Evolutionary conservation across 35 echinoderm and acorn worm genomes (phyloP), one percentile per base, ranked within the genome.

Genomic region (Apostichopus japonicus): DNA sequence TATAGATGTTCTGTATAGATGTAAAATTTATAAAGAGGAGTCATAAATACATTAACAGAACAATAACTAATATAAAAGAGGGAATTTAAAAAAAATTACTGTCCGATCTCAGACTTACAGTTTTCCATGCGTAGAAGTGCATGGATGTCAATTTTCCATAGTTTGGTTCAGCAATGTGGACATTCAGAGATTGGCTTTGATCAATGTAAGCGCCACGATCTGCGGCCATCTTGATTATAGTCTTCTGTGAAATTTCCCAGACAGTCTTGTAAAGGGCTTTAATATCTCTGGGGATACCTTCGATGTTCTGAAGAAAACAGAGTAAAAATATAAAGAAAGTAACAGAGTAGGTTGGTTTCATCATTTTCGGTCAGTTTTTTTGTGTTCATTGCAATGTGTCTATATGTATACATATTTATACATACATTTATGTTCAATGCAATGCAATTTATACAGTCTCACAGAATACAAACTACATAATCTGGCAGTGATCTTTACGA

Each of bases 161-260:
- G 97, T 96, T 99, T 25, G 97, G 97, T 83, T 96, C 95, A 55
- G 95, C 97, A 77, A 98, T 99, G 86, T 98, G 97, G 27, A 99
- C 83, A 87, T 96, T 98, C 5, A 96, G 93, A 53, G 97, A 99
- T 78, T 98, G 97, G 89, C 97, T 99, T 88, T 99, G 97, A 78
- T 96, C 95, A 6, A 99, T 99, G 92, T 77, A 98, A 14, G 97
- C 97, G 6, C 97, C 97, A 44, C 97, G 91, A 54, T 95, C 97
- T 6, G 95, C 95, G 1, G 95, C 93, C 97, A 99, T 99, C 76
- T 95, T 93, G 16, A 99, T 91, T 4, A 99, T 56, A 7, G 88
- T 99, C 92, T 95, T 99, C 95, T 96, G 97, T 5, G 95, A 96
- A 90, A 99, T 99, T 92, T 99, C 97, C 97, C 97, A 99, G 22